A percentile compares a stretch with the other conserved stretches of the same genome.
phyloP scores from a whole-genome alignment of 2,888 invertebrate species.

The Eupithecia abbreviata region DNA sequence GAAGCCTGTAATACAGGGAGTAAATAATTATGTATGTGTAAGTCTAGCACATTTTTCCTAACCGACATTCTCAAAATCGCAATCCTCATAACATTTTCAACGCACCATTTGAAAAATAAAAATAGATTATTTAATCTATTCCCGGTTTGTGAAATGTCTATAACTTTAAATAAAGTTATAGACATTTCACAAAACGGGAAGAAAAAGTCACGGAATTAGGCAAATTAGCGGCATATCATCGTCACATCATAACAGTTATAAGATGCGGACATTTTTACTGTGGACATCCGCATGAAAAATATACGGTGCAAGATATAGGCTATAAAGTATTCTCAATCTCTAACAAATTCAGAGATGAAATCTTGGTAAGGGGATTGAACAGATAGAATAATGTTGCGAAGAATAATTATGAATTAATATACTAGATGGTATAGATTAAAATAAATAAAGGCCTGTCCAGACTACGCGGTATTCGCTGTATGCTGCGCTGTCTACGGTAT shows the following conservation, averaged over 20 bases:
- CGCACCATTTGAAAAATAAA: slow-evolving; percentile 8
- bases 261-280: slow-evolving; percentile 52
- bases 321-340: neutral
- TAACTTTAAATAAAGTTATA: neutral
- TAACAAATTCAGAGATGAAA: neutral
- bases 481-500: no score
- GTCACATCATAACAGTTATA: slow-evolving; percentile 39
- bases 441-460: no score
- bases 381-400: no score
- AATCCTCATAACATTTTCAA: neutral
- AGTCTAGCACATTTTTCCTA: no score
- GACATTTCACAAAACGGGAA: slow-evolving; percentile 8
- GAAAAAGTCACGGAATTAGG: slow-evolving; percentile 33
- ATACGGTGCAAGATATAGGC: slow-evolving; percentile 29
- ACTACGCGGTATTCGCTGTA: no score
- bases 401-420: no score
- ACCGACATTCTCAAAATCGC: neutral
- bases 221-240: slow-evolving; percentile 34
- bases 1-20: no score
- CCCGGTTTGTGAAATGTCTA: no score
- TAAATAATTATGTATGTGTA: no score
- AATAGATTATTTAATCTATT: neutral
- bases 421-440: no score
- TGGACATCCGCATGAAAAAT: slow-evolving; percentile 40
- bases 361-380: neutral